A percentile compares a stretch with the other conserved stretches of the same genome.
Conservation (phyloP, 2,797 vertebrate genomes). For the Danio choprae region DNA sequence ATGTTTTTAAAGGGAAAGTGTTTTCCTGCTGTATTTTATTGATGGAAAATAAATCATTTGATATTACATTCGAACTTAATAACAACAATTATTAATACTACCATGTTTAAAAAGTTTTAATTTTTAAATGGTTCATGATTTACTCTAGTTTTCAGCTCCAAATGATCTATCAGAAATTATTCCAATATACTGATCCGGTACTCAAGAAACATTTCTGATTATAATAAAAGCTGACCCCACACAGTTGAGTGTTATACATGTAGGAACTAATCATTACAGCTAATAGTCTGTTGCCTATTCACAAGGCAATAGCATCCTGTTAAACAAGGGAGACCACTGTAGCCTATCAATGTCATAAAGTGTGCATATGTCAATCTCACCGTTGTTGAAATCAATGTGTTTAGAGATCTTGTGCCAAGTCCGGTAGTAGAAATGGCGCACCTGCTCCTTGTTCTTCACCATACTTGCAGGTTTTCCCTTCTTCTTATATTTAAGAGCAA, state of each 20-base stretch:
- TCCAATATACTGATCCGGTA: no score
- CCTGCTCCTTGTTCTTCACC: slow-evolving; percentile 99
- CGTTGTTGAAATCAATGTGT: slow-evolving; percentile 95
- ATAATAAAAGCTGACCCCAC: background rate
- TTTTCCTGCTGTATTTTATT: no score
- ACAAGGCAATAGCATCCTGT: background rate
- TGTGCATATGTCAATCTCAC: slow-evolving; percentile 20
- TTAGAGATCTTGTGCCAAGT: slow-evolving; percentile 99
- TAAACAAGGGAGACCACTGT: slow-evolving; percentile 10
- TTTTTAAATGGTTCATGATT: no score
- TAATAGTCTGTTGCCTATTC: background rate
- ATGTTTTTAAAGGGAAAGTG: no score
- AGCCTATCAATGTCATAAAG: background rate
- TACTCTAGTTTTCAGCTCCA: no score
- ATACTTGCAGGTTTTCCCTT: slow-evolving; percentile 96
- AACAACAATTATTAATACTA: no score
- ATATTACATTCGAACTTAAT: no score
- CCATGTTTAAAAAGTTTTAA: no score
- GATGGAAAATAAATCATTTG: no score
- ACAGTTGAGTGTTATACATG: background rate
- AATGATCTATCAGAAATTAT: no score
- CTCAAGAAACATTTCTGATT: no score
- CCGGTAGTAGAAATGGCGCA: slow-evolving; percentile 98
- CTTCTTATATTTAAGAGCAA: slow-evolving; percentile 97
- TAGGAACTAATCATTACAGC: background rate